These are phyloP conservation scores for Tachina grossa DNA, from an alignment of 2,888 invertebrate species.

Conservation along the genomic window DNA sequence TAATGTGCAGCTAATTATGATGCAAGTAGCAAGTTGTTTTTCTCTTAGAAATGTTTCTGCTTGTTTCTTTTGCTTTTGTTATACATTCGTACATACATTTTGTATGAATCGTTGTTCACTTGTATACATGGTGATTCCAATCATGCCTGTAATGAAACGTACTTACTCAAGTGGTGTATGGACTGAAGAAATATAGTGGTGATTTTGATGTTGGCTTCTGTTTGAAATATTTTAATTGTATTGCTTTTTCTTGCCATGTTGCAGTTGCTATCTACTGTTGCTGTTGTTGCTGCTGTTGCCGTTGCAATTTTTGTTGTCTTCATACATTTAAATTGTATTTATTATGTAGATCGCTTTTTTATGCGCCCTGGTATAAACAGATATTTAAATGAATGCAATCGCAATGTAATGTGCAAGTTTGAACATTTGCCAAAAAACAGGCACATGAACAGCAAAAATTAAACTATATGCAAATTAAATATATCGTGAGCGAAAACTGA, in stretches of 20 bases:
- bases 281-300: slow-evolving; percentile 68
- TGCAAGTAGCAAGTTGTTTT: slow-evolving; percentile 74
- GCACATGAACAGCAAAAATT: too few species aligned
- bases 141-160: slow-evolving; percentile 34
- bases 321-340: slow-evolving; percentile 62
- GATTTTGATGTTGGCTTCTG: slow-evolving; percentile 73
- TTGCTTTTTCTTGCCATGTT: slow-evolving; percentile 41
- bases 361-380: slow-evolving; percentile 46
- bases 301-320: slow-evolving; percentile 63
- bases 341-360: slow-evolving; percentile 70
- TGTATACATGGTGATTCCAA: slow-evolving; percentile 37
- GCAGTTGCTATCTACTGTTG: slow-evolving; percentile 53
- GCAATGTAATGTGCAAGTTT: too few species aligned
- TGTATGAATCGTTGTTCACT: background rate
- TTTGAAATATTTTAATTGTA: slow-evolving; percentile 79
- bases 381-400: slow-evolving; percentile 7
- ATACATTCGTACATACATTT: background rate
- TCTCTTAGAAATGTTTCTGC: slow-evolving; percentile 39
- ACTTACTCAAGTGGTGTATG: slow-evolving; percentile 27
- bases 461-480: too few species aligned
- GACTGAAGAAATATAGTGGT: slow-evolving; percentile 60
- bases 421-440: background rate
- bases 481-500: too few species aligned
- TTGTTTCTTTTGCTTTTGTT: slow-evolving; percentile 23
- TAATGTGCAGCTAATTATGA: slow-evolving; percentile 81